Conservation (phyloP, 2,888 invertebrate genomes). For the Andrena dorsata region DNA sequence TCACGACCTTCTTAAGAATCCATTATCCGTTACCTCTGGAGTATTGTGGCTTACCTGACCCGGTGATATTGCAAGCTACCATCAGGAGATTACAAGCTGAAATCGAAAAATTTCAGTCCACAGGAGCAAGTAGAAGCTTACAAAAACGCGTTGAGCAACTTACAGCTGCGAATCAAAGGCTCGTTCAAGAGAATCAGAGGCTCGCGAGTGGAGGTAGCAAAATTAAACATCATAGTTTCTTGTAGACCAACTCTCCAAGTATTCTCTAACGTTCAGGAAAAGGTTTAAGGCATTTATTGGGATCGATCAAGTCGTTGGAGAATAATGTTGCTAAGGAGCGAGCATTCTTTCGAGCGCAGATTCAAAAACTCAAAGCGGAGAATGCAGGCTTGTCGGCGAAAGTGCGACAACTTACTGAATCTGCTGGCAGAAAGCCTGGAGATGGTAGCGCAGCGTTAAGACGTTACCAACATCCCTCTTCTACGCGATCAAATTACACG, state of each 20-base stretch:
- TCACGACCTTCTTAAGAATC: slow-evolving; percentile 81
- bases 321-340: slow-evolving; percentile 84
- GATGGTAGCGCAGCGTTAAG: slow-evolving; percentile 67
- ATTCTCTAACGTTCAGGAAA: slow-evolving; percentile 65
- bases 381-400: slow-evolving; percentile 81
- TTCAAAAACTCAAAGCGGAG: slow-evolving; percentile 84
- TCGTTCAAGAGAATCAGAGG: slow-evolving; percentile 75
- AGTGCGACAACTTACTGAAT: slow-evolving; percentile 73
- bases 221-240: slow-evolving; percentile 4
- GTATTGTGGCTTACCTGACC: slow-evolving; percentile 86
- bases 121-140: slow-evolving; percentile 71
- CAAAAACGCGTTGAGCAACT: slow-evolving; percentile 79
- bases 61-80: slow-evolving; percentile 85
- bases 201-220: slow-evolving; percentile 66
- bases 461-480: slow-evolving; percentile 59
- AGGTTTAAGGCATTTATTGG: slow-evolving; percentile 77
- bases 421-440: slow-evolving; percentile 60
- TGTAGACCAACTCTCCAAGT: not conserved
- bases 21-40: slow-evolving; percentile 87
- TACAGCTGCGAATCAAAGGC: slow-evolving; percentile 69
- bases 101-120: slow-evolving; percentile 82
- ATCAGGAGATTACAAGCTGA: slow-evolving; percentile 85
- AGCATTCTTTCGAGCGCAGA: slow-evolving; percentile 83
- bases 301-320: slow-evolving; percentile 84
- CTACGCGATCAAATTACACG: slow-evolving; percentile 61